Evolutionary conservation across 2,888 invertebrate genomes (phyloP).

Genomic region (Hanleya hanleyi): DNA sequence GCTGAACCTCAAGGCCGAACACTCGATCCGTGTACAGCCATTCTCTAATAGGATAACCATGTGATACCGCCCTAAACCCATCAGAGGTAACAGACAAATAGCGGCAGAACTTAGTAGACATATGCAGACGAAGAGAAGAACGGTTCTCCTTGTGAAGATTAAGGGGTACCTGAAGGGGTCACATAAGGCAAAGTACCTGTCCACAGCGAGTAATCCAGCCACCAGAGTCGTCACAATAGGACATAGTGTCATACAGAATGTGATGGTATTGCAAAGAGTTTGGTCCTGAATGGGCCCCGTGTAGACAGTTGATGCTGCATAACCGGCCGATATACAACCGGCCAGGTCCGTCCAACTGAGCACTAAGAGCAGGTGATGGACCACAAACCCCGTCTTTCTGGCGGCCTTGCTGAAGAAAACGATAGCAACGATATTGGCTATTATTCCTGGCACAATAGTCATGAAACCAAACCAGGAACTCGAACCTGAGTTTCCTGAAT

Average conservation of each 20-base stretch:
- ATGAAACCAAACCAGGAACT: neutral
- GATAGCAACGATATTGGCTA: neutral
- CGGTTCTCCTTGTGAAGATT: neutral
- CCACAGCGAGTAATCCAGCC: neutral
- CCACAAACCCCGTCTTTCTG: neutral
- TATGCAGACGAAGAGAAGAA: neutral
- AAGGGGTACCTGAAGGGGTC: neutral
- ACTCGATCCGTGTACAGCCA: neutral
- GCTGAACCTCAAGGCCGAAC: neutral
- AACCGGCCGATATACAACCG: neutral
- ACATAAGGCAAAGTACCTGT: neutral
- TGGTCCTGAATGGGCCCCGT: neutral
- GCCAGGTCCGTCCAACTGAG: neutral
- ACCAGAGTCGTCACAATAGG: neutral
- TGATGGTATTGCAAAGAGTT: neutral
- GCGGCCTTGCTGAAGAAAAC: neutral
- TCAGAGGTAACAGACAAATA: neutral
- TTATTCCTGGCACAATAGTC: neutral
- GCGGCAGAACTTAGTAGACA: neutral
- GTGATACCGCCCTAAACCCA: neutral
- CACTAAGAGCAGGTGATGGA: neutral
- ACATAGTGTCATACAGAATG: neutral
- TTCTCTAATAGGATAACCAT: neutral
- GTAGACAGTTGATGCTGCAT: neutral
- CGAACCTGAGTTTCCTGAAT: too few relatives aligned